A percentile compares a stretch with the other conserved stretches of the same genome.
Evolutionary conservation across 2,888 invertebrate genomes (phyloP).

Genomic region (Catocala nupta): DNA sequence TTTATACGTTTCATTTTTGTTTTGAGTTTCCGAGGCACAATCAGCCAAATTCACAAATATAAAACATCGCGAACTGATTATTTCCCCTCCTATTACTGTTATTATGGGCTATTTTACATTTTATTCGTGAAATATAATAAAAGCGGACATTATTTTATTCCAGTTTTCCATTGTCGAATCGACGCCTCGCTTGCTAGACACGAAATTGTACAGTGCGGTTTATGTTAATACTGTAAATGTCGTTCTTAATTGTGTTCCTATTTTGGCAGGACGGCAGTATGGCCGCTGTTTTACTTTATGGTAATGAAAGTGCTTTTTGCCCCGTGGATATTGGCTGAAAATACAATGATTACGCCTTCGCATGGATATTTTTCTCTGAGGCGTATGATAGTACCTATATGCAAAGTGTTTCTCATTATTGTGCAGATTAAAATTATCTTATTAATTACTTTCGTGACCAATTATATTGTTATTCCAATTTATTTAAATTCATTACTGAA

Average conservation of each 20-base stretch:
- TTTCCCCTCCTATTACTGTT: constrained; percentile 22
- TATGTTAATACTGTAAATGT: constrained; percentile 46
- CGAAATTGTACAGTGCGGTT: constrained; percentile 46
- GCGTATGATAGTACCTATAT: too few relatives aligned
- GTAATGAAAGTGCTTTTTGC: constrained; percentile 10
- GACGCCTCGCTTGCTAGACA: constrained; percentile 39
- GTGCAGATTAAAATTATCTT: too few relatives aligned
- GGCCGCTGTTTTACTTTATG: constrained; percentile 13
- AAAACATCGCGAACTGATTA: constrained; percentile 24
- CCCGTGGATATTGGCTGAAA: too few relatives aligned
- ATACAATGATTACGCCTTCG: too few relatives aligned
- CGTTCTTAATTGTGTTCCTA: constrained; percentile 40
- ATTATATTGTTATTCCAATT: too few relatives aligned
- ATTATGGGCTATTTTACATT: constrained; percentile 45
- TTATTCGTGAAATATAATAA: constrained; percentile 33
- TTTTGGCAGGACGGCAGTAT: constrained; percentile 31
- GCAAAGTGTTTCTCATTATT: too few relatives aligned
- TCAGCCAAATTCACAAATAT: not conserved
- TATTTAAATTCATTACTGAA: too few relatives aligned
- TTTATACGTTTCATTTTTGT: not conserved
- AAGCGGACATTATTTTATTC: constrained; percentile 27
- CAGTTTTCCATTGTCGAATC: constrained; percentile 37
- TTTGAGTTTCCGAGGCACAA: not conserved
- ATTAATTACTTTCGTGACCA: too few relatives aligned
- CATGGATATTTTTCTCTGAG: too few relatives aligned